phyloP scores from a whole-genome alignment of 2,797 vertebrate species.

The Chloroceryle inda region DNA sequence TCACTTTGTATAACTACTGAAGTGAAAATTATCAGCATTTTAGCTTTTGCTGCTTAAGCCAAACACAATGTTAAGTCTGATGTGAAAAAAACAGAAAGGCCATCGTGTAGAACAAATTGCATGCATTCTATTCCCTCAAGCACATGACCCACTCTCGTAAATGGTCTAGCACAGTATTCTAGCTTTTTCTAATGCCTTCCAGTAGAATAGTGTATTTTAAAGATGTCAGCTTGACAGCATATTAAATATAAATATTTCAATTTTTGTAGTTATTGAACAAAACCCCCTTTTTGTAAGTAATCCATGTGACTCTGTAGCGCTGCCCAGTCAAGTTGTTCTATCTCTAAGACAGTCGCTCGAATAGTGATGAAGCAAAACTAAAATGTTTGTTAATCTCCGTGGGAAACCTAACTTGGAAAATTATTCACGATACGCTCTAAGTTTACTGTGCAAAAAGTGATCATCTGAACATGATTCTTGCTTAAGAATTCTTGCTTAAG shows the following conservation, averaged over 20 bases:
- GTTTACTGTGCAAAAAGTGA: background rate
- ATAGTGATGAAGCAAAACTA: conserved; percentile 39
- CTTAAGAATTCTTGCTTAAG: background rate
- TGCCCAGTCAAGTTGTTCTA: conserved; percentile 15
- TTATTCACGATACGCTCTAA: conserved; percentile 40
- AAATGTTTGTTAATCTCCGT: conserved; percentile 49
- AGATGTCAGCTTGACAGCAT: background rate
- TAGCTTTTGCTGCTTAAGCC: background rate
- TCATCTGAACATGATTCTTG: background rate
- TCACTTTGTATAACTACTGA: background rate
- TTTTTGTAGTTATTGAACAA: background rate
- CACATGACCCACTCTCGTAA: background rate
- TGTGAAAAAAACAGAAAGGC: too few relatives aligned
- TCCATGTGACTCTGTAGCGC: background rate
- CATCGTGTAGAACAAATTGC: background rate
- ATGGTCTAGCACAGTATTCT: background rate
- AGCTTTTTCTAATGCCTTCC: background rate
- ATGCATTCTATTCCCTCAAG: background rate
- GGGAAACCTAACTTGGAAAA: conserved; percentile 52
- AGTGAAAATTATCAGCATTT: background rate
- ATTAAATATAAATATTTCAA: background rate
- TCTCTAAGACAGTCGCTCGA: conserved; percentile 9
- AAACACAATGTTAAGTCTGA: background rate
- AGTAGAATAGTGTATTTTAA: background rate
- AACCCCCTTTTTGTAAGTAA: background rate